phyloP scores from a whole-genome alignment of 1,140 invertebrate genomes.

The Leptinotarsa defecta region DNA sequence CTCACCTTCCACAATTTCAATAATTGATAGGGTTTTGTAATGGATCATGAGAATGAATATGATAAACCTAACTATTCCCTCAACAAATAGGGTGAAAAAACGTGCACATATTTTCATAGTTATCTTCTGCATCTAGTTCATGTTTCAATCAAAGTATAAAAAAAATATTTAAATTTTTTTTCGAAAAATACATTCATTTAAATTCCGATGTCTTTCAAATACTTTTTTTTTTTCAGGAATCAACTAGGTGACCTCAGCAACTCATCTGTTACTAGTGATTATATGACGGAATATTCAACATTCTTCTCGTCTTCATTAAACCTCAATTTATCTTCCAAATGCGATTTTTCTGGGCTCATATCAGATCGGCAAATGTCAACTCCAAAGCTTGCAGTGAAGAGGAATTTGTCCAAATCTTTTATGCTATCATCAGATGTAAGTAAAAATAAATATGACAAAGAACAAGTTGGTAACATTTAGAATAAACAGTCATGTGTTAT shows the following conservation, averaged over 20 bases:
- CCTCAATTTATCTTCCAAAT: constrained; percentile 17
- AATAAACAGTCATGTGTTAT: too few species aligned
- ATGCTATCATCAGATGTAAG: constrained; percentile 28
- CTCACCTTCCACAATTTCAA: too few species aligned
- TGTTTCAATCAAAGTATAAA: too few species aligned
- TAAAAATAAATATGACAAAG: background rate
- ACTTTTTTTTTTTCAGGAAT: background rate
- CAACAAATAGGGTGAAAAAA: too few species aligned
- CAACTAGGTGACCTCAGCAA: constrained; percentile 23
- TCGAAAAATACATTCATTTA: too few species aligned
- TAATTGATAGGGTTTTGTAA: too few species aligned
- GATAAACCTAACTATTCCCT: too few species aligned
- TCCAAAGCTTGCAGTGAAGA: constrained; percentile 34
- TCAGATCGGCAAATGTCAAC: constrained; percentile 33
- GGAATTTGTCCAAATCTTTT: constrained; percentile 39
- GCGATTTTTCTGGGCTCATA: constrained; percentile 10
- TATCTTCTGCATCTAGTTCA: too few species aligned
- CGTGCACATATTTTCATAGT: too few species aligned
- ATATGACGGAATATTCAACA: constrained; percentile 20
- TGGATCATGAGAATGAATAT: too few species aligned
- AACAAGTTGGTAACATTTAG: too few species aligned
- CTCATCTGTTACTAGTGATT: constrained; percentile 20
- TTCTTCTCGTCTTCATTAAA: constrained; percentile 25
- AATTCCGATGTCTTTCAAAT: background rate
- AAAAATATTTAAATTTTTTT: too few species aligned